Conservation (phyloP, 2,113 vertebrate species). For the Mormoops blainvillei region DNA sequence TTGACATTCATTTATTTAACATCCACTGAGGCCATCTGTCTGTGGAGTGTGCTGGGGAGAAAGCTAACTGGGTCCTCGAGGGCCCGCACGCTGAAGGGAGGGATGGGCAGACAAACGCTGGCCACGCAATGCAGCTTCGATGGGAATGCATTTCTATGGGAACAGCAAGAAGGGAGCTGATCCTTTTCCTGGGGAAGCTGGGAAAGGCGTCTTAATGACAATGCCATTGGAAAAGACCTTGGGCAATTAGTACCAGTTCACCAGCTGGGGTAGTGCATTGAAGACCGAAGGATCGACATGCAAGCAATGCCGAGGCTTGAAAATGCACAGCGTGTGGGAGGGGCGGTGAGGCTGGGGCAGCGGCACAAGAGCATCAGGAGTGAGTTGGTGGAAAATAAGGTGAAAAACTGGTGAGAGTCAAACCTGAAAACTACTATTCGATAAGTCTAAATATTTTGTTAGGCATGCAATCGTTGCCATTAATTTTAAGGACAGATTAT, state of each 20-base stretch:
- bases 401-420: neutral
- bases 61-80: neutral
- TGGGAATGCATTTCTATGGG: neutral
- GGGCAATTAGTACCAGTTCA: neutral
- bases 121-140: rapidly evolving
- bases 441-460: neutral
- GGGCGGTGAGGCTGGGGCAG: neutral
- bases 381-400: neutral
- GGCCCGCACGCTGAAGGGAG: too few relatives aligned
- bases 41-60: neutral
- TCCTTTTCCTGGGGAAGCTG: neutral
- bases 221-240: neutral
- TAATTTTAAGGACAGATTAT: neutral
- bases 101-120: neutral
- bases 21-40: neutral
- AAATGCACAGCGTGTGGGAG: rapidly evolving
- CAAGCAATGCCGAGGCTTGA: neutral
- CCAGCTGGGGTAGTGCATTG: rapidly evolving
- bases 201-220: neutral
- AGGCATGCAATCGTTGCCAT: neutral
- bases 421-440: neutral
- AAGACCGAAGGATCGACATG: rapidly evolving
- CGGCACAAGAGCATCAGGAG: neutral
- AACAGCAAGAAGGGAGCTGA: neutral
- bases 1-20: neutral